phyloP scores from a whole-genome alignment of 2,888 invertebrate species.

The Cheilosia vulpina region DNA sequence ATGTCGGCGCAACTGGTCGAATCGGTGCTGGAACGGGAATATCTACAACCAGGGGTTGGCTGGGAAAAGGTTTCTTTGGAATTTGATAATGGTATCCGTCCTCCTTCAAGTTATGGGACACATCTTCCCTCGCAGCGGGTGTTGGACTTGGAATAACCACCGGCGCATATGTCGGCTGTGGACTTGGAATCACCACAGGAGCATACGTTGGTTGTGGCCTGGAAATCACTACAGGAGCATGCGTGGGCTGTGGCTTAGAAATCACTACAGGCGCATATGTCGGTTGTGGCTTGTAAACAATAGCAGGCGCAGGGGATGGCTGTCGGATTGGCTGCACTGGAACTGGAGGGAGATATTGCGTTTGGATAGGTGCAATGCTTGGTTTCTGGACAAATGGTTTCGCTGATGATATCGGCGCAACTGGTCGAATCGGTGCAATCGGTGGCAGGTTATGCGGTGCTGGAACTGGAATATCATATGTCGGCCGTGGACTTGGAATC shows the following conservation, averaged over 20 bases:
- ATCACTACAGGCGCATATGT: too few relatives aligned
- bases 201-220: constrained; percentile 25
- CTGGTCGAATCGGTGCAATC: constrained; percentile 14
- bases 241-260: too few relatives aligned
- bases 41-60: constrained; percentile 26
- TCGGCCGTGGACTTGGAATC: constrained; percentile 4
- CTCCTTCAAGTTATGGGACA: constrained; percentile 55
- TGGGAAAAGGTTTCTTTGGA: constrained; percentile 53
- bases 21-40: constrained; percentile 42
- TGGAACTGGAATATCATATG: constrained; percentile 43
- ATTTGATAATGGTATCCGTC: constrained; percentile 57
- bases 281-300: background rate
- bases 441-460: too few relatives aligned
- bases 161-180: background rate
- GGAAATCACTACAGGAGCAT: too few relatives aligned
- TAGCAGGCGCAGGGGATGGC: background rate
- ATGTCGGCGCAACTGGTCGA: background rate
- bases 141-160: constrained; percentile 9
- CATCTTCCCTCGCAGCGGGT: constrained; percentile 33
- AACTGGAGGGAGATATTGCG: constrained; percentile 36
- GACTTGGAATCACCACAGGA: background rate
- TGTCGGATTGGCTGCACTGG: background rate
- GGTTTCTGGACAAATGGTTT: constrained; percentile 15
- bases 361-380: constrained; percentile 1
- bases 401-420: background rate